Conservation (phyloP, 2,888 invertebrate species). For the Meliscaeva auricollis region DNA sequence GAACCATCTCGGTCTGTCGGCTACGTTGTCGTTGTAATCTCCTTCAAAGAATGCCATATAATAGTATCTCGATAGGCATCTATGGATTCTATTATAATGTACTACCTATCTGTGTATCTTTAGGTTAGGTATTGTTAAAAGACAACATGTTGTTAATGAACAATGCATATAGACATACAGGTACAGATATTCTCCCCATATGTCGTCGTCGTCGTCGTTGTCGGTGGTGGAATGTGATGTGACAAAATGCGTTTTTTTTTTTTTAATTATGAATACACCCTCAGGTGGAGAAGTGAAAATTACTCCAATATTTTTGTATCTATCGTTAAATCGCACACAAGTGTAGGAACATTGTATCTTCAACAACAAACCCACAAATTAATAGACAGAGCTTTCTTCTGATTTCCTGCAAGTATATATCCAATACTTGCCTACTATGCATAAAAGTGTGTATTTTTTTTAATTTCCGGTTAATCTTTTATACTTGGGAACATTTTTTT, state of each 20-base stretch:
- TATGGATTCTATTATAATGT: not conserved
- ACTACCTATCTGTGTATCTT: conserved; percentile 5
- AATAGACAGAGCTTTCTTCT: conserved; percentile 35
- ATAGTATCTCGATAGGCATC: conserved; percentile 53
- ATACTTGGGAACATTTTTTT: conserved; percentile 30
- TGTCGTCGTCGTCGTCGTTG: conserved; percentile 2
- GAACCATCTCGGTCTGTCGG: conserved; percentile 31
- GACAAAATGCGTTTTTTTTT: conserved; percentile 20
- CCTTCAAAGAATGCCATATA: conserved; percentile 15
- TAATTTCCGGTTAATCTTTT: conserved; percentile 46
- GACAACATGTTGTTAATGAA: conserved; percentile 52
- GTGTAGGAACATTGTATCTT: conserved; percentile 1
- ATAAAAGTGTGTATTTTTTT: conserved; percentile 31
- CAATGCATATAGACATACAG: conserved; percentile 9
- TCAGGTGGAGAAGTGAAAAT: conserved; percentile 38
- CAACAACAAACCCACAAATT: conserved; percentile 20
- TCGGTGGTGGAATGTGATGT: conserved; percentile 17
- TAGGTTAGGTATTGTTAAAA: not conserved
- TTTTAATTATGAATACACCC: conserved; percentile 54
- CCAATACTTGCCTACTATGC: too few relatives aligned
- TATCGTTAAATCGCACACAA: not conserved
- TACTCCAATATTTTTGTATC: conserved; percentile 1
- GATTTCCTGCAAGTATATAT: conserved; percentile 24
- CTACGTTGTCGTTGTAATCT: conserved; percentile 7
- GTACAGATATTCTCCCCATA: not conserved